Percentiles rank a stretch among this genome's conserved stretches.
Conservation (phyloP, 2,113 vertebrate species). For the Gobiocypris rarus region DNA sequence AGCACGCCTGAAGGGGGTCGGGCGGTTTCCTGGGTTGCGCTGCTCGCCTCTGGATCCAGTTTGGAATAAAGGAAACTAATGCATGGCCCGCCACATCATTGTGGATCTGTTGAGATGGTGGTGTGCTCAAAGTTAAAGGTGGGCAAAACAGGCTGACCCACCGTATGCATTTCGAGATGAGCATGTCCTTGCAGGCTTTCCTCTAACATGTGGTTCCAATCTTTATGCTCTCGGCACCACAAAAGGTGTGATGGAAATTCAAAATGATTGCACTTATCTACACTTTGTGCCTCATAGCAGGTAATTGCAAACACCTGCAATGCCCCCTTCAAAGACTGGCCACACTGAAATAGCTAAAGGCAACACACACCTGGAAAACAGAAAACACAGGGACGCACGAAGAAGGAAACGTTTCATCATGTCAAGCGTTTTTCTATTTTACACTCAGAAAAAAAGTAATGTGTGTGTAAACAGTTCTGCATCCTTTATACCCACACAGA, state of each 20-base stretch:
- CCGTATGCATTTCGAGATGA: not conserved
- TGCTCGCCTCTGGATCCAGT: constrained; percentile 75
- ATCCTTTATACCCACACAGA: not conserved
- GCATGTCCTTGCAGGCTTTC: constrained; percentile 30
- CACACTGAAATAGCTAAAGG: constrained; percentile 75
- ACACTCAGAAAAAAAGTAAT: too few relatives aligned
- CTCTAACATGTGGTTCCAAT: constrained; percentile 75
- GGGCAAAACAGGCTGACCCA: not conserved
- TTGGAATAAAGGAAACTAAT: constrained; percentile 70
- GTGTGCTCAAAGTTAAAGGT: constrained; percentile 38
- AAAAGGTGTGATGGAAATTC: constrained; percentile 83
- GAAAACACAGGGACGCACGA: constrained; percentile 49
- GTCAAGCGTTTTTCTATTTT: constrained; percentile 26
- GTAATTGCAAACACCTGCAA: constrained; percentile 82
- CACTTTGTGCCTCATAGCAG: constrained; percentile 81
- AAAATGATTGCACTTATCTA: constrained; percentile 81
- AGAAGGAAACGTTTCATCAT: constrained; percentile 42
- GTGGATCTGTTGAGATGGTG: constrained; percentile 58
- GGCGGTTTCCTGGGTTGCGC: constrained; percentile 69
- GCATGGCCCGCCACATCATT: constrained; percentile 68
- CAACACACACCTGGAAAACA: constrained; percentile 72
- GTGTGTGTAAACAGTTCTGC: constrained; percentile 2
- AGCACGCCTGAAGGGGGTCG: constrained; percentile 45
- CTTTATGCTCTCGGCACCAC: constrained; percentile 66
- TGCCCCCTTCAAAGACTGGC: constrained; percentile 70